Conservation (phyloP, 1,140 invertebrate genomes). For the Copidosoma floridanum region DNA sequence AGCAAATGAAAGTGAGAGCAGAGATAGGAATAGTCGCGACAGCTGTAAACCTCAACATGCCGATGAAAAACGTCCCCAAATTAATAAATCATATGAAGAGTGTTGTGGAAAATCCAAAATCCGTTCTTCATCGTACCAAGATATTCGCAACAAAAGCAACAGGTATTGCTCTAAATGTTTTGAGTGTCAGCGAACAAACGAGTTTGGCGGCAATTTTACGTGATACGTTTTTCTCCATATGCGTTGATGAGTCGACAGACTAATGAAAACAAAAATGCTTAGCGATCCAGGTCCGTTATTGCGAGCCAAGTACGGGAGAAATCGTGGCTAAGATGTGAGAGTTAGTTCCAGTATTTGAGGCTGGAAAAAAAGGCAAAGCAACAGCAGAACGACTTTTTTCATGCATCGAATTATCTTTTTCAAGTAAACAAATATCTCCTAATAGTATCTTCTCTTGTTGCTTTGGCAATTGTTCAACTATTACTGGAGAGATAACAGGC, state of each 20-base stretch:
- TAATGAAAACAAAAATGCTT: neutral
- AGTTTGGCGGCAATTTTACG: too few relatives aligned
- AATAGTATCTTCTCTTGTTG: neutral
- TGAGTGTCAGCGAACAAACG: too few relatives aligned
- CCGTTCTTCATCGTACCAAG: too few relatives aligned
- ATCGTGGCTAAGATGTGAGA: neutral
- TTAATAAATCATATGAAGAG: too few relatives aligned
- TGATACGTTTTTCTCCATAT: too few relatives aligned
- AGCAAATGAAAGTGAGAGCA: too few relatives aligned
- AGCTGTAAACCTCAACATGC: too few relatives aligned
- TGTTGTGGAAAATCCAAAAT: too few relatives aligned
- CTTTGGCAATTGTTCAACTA: neutral
- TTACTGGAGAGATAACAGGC: neutral
- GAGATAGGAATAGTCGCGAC: too few relatives aligned
- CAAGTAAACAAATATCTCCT: neutral
- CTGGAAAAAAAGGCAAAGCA: neutral
- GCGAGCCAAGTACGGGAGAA: neutral
- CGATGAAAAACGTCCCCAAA: too few relatives aligned
- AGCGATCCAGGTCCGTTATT: neutral
- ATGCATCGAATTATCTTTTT: neutral
- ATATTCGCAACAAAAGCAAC: too few relatives aligned
- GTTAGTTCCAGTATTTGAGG: neutral
- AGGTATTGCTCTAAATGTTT: too few relatives aligned
- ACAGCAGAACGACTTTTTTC: neutral
- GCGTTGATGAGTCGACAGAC: neutral